These are phyloP conservation scores for Nematolebias whitei DNA, from an alignment of 2,113 vertebrate genomes.

Conservation along the genomic window DNA sequence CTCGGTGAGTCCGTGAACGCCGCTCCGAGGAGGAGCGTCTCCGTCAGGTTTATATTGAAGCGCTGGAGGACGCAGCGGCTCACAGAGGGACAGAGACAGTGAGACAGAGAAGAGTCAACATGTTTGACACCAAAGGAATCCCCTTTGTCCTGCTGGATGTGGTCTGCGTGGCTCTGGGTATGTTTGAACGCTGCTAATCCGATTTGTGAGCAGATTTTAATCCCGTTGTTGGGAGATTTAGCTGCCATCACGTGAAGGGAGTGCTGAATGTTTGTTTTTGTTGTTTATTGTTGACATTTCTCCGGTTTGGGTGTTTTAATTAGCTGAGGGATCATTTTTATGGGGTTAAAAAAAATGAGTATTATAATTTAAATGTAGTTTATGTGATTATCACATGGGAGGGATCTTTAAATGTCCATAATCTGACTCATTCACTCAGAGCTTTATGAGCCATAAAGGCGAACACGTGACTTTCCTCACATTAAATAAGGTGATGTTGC, in stretches of 20 bases:
- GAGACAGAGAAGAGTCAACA: constrained; percentile 65
- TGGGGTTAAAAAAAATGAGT: too few species aligned
- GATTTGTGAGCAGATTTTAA: constrained; percentile 26
- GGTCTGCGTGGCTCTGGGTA: constrained; percentile 89
- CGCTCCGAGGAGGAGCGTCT: constrained; percentile 53
- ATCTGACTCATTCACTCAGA: background rate
- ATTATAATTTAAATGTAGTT: too few species aligned
- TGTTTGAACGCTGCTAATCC: background rate
- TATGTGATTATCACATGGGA: too few species aligned
- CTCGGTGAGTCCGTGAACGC: background rate
- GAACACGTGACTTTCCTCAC: background rate
- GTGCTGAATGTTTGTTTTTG: too few species aligned
- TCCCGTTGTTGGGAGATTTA: constrained; percentile 21
- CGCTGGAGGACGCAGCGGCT: constrained; percentile 22
- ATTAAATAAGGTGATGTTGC: background rate
- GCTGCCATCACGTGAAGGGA: constrained; percentile 43
- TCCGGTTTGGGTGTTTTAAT: background rate
- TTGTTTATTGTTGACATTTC: background rate
- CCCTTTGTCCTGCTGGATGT: constrained; percentile 89
- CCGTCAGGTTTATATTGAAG: constrained; percentile 50
- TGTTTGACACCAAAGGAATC: constrained; percentile 91
- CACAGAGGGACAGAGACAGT: constrained; percentile 4
- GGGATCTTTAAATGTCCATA: background rate
- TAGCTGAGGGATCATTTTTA: too few species aligned
- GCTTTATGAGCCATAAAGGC: too few species aligned